phyloP scores from a whole-genome alignment of 1,140 invertebrate genomes.

The Drosophila repletoides region DNA sequence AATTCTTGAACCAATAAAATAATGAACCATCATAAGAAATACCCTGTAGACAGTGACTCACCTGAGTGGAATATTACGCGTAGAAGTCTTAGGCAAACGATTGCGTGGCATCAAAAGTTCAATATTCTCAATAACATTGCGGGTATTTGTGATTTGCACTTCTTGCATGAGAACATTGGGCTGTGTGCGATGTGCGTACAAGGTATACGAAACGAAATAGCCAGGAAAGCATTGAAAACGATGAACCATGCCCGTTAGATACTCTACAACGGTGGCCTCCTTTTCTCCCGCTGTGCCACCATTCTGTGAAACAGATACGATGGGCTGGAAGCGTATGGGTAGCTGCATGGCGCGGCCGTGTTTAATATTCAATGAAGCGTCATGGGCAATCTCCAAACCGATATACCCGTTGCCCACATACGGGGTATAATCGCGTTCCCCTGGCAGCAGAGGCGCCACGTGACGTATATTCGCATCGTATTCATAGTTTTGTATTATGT shows the following conservation, averaged over 20 bases:
- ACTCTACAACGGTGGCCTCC: constrained; percentile 87
- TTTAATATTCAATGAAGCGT: constrained; percentile 88
- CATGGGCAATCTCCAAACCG: constrained; percentile 86
- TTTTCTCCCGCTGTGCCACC: constrained; percentile 81
- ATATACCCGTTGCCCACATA: constrained; percentile 92
- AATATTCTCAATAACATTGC: constrained; percentile 84
- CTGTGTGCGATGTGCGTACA: constrained; percentile 91
- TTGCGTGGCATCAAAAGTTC: constrained; percentile 83
- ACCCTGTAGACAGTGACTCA: no score
- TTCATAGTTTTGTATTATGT: constrained; percentile 84
- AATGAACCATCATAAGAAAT: no score
- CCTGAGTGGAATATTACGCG: constrained; percentile 54
- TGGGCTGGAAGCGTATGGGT: constrained; percentile 88
- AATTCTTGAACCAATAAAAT: no score
- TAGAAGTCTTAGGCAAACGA: constrained; percentile 55
- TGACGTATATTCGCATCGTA: constrained; percentile 88
- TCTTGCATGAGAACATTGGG: constrained; percentile 91
- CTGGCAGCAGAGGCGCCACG: constrained; percentile 81
- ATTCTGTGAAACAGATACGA: constrained; percentile 85
- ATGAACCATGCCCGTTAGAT: constrained; percentile 87
- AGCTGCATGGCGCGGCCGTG: constrained; percentile 88
- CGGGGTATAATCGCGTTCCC: constrained; percentile 86
- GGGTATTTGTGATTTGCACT: constrained; percentile 89
- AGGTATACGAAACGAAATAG: constrained; percentile 87
- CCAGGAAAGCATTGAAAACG: constrained; percentile 87